phyloP scores from a whole-genome alignment of 2,888 invertebrate species.

The Hemistola chrysoprasaria region DNA sequence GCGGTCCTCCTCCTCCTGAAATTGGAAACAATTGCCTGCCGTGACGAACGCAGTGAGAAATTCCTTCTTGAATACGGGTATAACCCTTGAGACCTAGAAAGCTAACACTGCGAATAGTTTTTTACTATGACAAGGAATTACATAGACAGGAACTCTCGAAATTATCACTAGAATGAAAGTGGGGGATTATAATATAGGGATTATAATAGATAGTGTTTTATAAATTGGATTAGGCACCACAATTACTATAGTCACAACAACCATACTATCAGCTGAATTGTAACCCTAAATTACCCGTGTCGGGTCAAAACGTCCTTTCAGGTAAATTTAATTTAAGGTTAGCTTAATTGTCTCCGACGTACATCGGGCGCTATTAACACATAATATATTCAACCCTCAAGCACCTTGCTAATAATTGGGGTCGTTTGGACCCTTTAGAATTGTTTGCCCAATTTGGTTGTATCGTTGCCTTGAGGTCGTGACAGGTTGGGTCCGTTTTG shows the following conservation, averaged over 20 bases:
- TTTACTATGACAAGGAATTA: no score
- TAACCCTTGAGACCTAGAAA: no score
- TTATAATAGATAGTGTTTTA: no score
- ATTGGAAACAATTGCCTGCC: no score
- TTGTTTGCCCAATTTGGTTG: constrained; percentile 65
- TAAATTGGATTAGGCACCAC: no score
- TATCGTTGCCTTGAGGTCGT: constrained; percentile 54
- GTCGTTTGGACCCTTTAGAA: constrained; percentile 57
- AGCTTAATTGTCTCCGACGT: constrained; percentile 65
- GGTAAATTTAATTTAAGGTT: constrained; percentile 76
- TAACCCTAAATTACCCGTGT: constrained; percentile 23
- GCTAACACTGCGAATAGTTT: no score
- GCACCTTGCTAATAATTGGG: constrained; percentile 79
- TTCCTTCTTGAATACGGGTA: no score
- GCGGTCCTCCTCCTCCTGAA: no score
- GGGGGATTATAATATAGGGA: not conserved
- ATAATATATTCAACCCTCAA: constrained; percentile 76
- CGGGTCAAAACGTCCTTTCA: constrained; percentile 53
- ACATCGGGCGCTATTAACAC: constrained; percentile 73
- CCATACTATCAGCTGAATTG: not conserved
- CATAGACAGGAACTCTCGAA: no score
- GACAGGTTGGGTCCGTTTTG: constrained; percentile 51
- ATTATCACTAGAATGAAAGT: not conserved
- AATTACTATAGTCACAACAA: constrained; percentile 2
- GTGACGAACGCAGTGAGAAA: no score